Evolutionary conservation across 2,888 invertebrate genomes (phyloP), one percentile per base, ranked within the genome.

Genomic region (Dastarcus helophoroides): DNA sequence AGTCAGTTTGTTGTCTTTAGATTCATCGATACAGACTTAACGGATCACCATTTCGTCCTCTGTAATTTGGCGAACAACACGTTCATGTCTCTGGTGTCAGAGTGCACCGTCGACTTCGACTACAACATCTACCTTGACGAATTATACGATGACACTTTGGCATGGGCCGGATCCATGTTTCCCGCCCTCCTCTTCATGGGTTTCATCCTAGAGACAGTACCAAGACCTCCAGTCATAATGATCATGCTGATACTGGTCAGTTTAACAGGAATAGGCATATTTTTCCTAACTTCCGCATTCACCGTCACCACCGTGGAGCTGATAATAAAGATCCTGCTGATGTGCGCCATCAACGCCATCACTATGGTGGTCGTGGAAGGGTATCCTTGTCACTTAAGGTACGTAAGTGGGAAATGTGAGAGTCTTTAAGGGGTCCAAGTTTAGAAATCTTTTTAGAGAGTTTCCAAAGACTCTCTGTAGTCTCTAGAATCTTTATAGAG

Each of bases 1-100:
- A n/a, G n/a, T n/a, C n/a, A n/a, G n/a, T n/a, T n/a, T n/a, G n/a
- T n/a, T 23, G 34, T 32, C 46, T 54, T 29, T 54, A 76, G 75
- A 43, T 76, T 79, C 50, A 69, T 79, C 43, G 79, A 79, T 58
- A 79, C 79, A 9, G 80, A 81, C 55, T 44, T 70, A 29, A 66
- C 62, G 5, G 53, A 60, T 21, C 59, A 67, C 46, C 68, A 78
- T 49, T 78, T 78, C 48, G 53, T 66, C 15, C 68, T 71, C 13
- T 77, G 77, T 48, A 58, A 55, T 19, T 58, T 76, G 47, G 59
- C 56, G 29, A 70, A 73, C 50, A 73, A 70, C 40, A 68, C 69
- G 9, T 60, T 62, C 38, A 40, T 63, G 32, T 58, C 63, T 4
- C 42, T 65, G 22, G 51, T 55, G 23, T 51, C 56, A 2, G 56